Conservation (phyloP, 2,113 vertebrate genomes). For the Pedetes capensis region DNA sequence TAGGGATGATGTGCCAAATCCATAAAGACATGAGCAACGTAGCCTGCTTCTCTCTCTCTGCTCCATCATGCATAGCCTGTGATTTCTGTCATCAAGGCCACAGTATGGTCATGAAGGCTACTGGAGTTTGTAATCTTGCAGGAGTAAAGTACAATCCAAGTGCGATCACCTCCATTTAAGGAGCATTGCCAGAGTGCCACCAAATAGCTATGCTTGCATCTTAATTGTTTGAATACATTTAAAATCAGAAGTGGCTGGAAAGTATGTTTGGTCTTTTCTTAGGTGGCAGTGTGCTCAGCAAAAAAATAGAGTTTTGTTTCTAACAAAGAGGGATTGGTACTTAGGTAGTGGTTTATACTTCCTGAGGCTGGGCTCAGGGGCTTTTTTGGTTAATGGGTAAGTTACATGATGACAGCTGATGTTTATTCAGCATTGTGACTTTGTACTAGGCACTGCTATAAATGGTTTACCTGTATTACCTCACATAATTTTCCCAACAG, state of each 20-base stretch:
- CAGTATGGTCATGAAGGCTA: not conserved
- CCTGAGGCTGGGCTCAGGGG: not conserved
- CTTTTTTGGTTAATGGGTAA: not conserved
- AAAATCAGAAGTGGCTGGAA: not conserved
- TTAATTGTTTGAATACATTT: not conserved
- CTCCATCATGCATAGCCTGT: too few relatives aligned
- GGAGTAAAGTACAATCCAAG: not conserved
- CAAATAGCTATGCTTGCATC: not conserved
- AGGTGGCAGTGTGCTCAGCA: not conserved
- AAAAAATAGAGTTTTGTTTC: conserved; percentile 11
- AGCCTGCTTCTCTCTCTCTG: not conserved
- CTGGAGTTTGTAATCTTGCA: not conserved
- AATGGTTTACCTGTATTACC: not conserved
- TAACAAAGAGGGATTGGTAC: not conserved
- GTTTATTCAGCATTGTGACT: not conserved
- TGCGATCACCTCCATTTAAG: not conserved
- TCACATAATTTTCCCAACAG: not conserved
- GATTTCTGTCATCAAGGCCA: not conserved
- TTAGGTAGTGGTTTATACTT: not conserved
- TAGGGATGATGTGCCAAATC: not conserved
- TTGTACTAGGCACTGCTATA: not conserved
- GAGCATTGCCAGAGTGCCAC: not conserved
- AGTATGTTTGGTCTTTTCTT: not conserved
- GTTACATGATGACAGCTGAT: not conserved
- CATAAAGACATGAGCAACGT: too few relatives aligned